Evolutionary conservation across 2,888 invertebrate genomes (phyloP).

Genomic region (Abscondita cerata): DNA sequence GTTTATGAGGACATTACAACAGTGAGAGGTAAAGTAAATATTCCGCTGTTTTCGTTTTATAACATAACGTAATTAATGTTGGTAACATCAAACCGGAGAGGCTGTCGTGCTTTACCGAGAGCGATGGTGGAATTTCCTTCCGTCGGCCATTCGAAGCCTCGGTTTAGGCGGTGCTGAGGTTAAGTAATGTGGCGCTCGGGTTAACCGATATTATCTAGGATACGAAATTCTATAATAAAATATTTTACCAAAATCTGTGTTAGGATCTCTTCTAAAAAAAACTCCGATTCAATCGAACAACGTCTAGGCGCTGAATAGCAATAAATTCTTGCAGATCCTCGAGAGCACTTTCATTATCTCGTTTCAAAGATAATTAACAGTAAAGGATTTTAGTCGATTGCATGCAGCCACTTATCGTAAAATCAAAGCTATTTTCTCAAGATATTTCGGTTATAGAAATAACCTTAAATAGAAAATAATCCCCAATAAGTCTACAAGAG

Average conservation of each 20-base stretch:
- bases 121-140: constrained; percentile 51
- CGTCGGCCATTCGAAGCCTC: constrained; percentile 44
- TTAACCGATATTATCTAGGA: constrained; percentile 30
- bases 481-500: constrained; percentile 40
- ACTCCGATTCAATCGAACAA: neutral
- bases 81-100: constrained; percentile 44
- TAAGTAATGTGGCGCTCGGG: constrained; percentile 28
- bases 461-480: constrained; percentile 42
- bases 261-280: constrained; percentile 5
- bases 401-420: constrained; percentile 1
- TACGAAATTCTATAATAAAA: constrained; percentile 2
- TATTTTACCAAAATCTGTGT: neutral
- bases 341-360: too few relatives aligned
- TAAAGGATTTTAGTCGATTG: neutral
- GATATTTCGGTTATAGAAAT: constrained; percentile 31
- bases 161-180: constrained; percentile 21
- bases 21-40: constrained; percentile 21
- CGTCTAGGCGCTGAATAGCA: too few relatives aligned
- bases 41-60: constrained; percentile 41
- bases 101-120: constrained; percentile 47
- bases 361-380: too few relatives aligned
- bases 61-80: constrained; percentile 47
- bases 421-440: constrained; percentile 12
- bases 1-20: neutral
- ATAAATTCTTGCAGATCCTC: too few relatives aligned